Conservation (phyloP, 2,888 invertebrate species). For the Chouioia cunea region DNA sequence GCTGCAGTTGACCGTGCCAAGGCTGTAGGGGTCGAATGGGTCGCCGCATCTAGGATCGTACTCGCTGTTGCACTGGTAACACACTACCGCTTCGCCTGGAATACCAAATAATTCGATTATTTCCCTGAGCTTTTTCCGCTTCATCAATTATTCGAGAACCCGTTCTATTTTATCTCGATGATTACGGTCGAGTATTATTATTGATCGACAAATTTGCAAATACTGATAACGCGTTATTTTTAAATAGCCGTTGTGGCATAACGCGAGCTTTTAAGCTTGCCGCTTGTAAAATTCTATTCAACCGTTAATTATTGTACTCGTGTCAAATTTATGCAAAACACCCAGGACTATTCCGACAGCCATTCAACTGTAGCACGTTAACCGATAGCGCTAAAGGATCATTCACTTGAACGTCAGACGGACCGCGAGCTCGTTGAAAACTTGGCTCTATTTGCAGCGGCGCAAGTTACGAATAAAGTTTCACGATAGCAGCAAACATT, state of each 20-base stretch:
- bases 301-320: no score
- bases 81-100: constrained; percentile 76
- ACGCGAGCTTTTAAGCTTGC: not conserved
- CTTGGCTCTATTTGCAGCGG: no score
- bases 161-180: not conserved
- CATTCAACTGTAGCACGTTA: no score
- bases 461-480: no score
- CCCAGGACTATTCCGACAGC: no score
- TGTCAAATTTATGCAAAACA: no score
- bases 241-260: constrained; percentile 16
- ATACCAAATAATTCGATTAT: not conserved
- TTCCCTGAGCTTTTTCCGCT: not conserved
- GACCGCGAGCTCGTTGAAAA: no score
- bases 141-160: no score
- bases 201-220: not conserved
- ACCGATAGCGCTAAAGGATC: no score
- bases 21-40: constrained; percentile 86
- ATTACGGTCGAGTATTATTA: constrained; percentile 11
- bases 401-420: no score
- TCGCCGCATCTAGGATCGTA: constrained; percentile 91
- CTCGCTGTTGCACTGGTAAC: constrained; percentile 93
- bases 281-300: no score
- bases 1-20: constrained; percentile 88
- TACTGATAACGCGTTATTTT: constrained; percentile 14
- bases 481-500: no score